phyloP scores from a whole-genome alignment of 1,140 invertebrate species.

The Aphelenchoides besseyi region DNA sequence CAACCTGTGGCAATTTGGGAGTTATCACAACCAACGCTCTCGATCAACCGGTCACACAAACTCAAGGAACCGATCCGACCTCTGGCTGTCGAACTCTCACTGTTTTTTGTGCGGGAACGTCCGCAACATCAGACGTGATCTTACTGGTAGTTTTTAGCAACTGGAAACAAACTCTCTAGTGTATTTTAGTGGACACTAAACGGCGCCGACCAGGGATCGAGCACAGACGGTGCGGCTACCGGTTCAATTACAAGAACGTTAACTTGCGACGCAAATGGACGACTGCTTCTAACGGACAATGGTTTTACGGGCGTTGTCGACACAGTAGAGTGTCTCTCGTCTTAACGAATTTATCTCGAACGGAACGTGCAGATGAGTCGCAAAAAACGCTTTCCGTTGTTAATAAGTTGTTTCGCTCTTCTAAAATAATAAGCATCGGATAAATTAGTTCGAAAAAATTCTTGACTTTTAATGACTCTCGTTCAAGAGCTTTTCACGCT shows the following conservation, averaged over 20 bases:
- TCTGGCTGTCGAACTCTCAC: background rate
- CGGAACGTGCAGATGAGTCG: no score
- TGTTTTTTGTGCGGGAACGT: background rate
- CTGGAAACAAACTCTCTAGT: background rate
- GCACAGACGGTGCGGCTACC: background rate
- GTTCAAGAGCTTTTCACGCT: no score
- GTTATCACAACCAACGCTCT: background rate
- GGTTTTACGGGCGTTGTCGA: conserved; percentile 7
- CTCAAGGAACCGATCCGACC: background rate
- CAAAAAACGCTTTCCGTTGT: background rate
- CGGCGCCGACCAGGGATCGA: background rate
- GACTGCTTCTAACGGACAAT: conserved; percentile 8
- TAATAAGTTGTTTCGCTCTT: background rate
- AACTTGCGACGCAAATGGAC: conserved; percentile 3
- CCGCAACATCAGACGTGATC: conserved; percentile 16
- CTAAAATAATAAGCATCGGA: background rate
- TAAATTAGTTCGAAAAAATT: no score
- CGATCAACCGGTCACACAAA: conserved; percentile 1
- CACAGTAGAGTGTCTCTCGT: conserved; percentile 9
- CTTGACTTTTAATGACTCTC: no score
- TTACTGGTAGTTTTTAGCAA: conserved; percentile 1
- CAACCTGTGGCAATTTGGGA: background rate
- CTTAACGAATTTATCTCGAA: no score
- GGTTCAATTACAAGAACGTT: background rate
- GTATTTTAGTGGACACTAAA: conserved; percentile 7